Percentiles rank a stretch among this genome's conserved stretches.
These are phyloP conservation scores for Crepidodera aurea DNA, from an alignment of 2,888 invertebrate species.

Conservation along the genomic window DNA sequence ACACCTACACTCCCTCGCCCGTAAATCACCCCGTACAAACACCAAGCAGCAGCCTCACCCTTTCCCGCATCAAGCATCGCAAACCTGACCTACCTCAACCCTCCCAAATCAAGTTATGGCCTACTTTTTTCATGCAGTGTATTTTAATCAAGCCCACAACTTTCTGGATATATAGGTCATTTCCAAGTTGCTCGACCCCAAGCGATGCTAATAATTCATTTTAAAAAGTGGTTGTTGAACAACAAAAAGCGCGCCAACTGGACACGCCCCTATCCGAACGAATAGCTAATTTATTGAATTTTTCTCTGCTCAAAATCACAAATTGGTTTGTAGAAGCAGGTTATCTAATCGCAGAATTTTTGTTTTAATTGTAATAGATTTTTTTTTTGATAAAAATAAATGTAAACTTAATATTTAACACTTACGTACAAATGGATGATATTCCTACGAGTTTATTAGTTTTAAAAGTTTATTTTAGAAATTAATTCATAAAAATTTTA, in stretches of 20 bases:
- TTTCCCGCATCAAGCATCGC: constrained; percentile 3
- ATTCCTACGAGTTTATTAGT: too few species aligned
- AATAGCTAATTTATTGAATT: constrained; percentile 7
- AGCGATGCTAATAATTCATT: constrained; percentile 1
- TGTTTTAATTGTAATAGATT: too few species aligned
- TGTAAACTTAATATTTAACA: too few species aligned
- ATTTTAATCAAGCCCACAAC: constrained; percentile 13
- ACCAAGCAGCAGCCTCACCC: constrained; percentile 20
- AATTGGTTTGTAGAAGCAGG: too few species aligned
- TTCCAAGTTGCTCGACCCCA: not conserved
- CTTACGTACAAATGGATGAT: too few species aligned
- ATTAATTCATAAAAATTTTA: too few species aligned
- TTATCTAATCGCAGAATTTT: too few species aligned
- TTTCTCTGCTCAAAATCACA: too few species aligned
- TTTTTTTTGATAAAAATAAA: too few species aligned
- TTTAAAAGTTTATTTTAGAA: too few species aligned
- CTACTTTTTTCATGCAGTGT: constrained; percentile 17
- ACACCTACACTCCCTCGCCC: not conserved
- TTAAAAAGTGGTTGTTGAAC: not conserved
- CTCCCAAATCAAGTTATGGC: constrained; percentile 6
- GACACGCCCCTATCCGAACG: constrained; percentile 2
- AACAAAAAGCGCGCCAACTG: constrained; percentile 1
- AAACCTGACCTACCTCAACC: constrained; percentile 25
- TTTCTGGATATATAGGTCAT: constrained; percentile 17
- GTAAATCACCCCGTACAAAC: constrained; percentile 13